These are phyloP conservation scores for Nemotelus pantherinus DNA, from an alignment of 2,888 invertebrate species.

Conservation along the genomic window DNA sequence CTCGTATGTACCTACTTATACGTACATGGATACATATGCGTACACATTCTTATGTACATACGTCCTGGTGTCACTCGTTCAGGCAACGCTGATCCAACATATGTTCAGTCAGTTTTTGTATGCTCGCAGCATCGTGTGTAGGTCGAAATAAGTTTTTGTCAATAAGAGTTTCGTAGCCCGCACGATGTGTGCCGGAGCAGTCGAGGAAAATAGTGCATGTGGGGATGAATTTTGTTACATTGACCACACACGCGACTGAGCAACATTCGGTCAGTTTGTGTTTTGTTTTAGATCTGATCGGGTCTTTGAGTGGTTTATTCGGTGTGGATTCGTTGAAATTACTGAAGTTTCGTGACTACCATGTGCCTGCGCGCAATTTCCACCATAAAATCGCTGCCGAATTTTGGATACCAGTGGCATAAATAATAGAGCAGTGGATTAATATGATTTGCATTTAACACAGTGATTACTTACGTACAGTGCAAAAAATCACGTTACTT, in stretches of 20 bases:
- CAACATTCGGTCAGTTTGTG: conserved; percentile 36
- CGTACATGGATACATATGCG: neutral
- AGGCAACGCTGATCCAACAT: conserved; percentile 15
- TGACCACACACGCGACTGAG: conserved; percentile 27
- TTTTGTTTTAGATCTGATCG: conserved; percentile 43
- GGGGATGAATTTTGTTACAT: neutral
- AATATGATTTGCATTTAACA: too few species aligned
- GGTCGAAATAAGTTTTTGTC: neutral
- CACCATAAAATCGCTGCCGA: neutral
- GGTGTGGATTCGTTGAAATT: neutral
- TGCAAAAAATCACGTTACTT: too few species aligned
- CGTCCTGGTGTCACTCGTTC: neutral
- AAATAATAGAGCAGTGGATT: neutral
- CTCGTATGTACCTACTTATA: neutral
- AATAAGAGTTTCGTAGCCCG: neutral
- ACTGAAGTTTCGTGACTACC: neutral
- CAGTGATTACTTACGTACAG: too few species aligned
- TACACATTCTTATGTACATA: conserved; percentile 7
- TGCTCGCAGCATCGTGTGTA: neutral
- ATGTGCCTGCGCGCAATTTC: neutral
- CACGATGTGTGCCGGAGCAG: neutral
- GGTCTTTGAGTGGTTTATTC: conserved; percentile 9
- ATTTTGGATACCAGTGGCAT: conserved; percentile 32
- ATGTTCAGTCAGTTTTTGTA: conserved; percentile 14
- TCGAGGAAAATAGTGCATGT: conserved; percentile 4